These are phyloP conservation scores for Sphecodes monilicornis DNA, from an alignment of 2,888 invertebrate genomes.

Conservation along the genomic window DNA sequence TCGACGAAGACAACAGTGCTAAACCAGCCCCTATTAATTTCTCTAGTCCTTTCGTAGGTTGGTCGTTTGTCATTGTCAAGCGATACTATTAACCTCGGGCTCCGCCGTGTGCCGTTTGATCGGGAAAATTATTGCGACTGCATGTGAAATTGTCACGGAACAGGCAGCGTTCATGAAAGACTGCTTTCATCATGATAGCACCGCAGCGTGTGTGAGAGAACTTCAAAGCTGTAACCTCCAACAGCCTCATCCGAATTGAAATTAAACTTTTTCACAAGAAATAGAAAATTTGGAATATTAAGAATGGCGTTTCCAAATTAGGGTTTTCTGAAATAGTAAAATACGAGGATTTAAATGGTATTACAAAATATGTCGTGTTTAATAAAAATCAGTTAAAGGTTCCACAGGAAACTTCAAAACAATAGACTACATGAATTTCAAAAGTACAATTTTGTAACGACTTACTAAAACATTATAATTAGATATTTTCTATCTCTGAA, in stretches of 20 bases:
- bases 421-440: too few relatives aligned
- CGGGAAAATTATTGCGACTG: conserved; percentile 60
- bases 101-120: conserved; percentile 58
- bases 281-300: neutral
- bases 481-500: too few relatives aligned
- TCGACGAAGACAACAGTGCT: conserved; percentile 12
- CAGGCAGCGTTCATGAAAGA: conserved; percentile 43
- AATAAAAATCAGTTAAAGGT: too few relatives aligned
- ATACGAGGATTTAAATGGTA: too few relatives aligned
- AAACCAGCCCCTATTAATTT: conserved; percentile 49
- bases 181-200: conserved; percentile 38
- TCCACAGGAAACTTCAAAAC: too few relatives aligned
- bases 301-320: neutral
- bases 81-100: conserved; percentile 60
- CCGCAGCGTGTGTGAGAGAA: neutral
- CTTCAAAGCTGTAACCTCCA: neutral
- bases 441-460: too few relatives aligned
- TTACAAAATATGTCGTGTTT: too few relatives aligned
- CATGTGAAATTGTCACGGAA: conserved; percentile 57
- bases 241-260: neutral
- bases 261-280: neutral
- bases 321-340: neutral
- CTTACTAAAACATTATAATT: too few relatives aligned
- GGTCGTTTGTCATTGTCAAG: conserved; percentile 62
- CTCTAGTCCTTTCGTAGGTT: conserved; percentile 49